Evolutionary conservation across 1,140 invertebrate genomes (phyloP).

Genomic region (Calosoma granatense): DNA sequence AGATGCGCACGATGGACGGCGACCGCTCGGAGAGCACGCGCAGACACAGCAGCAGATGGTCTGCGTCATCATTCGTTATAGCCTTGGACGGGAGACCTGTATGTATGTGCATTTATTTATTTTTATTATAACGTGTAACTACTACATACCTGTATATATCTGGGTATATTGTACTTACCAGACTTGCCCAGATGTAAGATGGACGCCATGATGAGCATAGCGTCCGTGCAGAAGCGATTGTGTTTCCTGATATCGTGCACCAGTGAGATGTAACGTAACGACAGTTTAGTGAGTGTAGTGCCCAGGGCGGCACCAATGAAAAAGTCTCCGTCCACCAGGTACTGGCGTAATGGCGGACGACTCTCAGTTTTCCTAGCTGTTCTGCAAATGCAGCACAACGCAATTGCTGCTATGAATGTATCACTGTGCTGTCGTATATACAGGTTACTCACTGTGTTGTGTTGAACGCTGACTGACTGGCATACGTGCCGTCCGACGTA

Average conservation of each 20-base stretch:
- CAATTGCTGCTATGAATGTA: no score
- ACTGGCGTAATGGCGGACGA: conserved; percentile 73
- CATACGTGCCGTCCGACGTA: conserved; percentile 98
- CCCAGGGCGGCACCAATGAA: conserved; percentile 90
- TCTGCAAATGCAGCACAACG: conserved; percentile 31
- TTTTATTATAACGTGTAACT: conserved; percentile 3
- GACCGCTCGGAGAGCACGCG: conserved; percentile 68
- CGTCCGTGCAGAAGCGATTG: conserved; percentile 66
- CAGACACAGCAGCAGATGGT: conserved; percentile 79
- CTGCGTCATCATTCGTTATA: conserved; percentile 92
- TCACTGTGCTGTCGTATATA: not conserved
- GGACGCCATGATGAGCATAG: conserved; percentile 81
- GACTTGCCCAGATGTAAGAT: conserved; percentile 79
- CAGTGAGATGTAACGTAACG: conserved; percentile 57
- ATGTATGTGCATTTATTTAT: conserved; percentile 16
- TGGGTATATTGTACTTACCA: conserved; percentile 29
- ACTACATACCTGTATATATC: conserved; percentile 1
- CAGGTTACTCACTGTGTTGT: conserved; percentile 48
- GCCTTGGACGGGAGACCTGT: conserved; percentile 53
- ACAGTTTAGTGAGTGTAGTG: conserved; percentile 85
- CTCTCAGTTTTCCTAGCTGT: conserved; percentile 52
- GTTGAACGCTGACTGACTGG: conserved; percentile 94
- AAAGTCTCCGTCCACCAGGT: conserved; percentile 91
- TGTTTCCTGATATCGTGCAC: conserved; percentile 47
- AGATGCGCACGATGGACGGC: conserved; percentile 61